phyloP scores from a whole-genome alignment of 2,113 vertebrate species.

The Nibea coibor region DNA sequence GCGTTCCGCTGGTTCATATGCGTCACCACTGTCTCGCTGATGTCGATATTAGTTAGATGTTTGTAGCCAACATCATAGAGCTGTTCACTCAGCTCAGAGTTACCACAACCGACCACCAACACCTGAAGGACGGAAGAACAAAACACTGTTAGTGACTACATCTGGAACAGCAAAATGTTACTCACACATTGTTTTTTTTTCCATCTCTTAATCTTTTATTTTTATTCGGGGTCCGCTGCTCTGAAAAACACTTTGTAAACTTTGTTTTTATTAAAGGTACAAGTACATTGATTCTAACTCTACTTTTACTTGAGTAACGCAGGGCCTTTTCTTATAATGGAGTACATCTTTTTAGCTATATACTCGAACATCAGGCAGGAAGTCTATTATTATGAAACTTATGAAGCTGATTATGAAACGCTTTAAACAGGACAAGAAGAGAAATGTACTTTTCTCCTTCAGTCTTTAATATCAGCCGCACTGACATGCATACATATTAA shows the following conservation, averaged over 20 bases:
- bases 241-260: no score
- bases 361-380: neutral
- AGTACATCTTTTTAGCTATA: neutral
- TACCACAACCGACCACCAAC: conserved; percentile 96
- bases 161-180: neutral
- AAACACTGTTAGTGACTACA: neutral
- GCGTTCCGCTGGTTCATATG: conserved; percentile 92
- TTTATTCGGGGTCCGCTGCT: no score
- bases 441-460: neutral
- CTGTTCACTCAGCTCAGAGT: conserved; percentile 96
- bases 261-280: no score
- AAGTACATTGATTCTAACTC: neutral
- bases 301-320: neutral
- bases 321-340: neutral
- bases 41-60: conserved; percentile 92
- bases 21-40: conserved; percentile 89
- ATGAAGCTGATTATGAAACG: no score
- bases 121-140: conserved; percentile 82
- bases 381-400: neutral
- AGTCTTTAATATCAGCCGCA: no score
- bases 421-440: neutral
- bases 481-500: neutral
- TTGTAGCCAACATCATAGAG: conserved; percentile 92
- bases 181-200: neutral
- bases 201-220: no score